phyloP scores from a whole-genome alignment of 1,140 invertebrate species.

The Cecropterus lyciades region DNA sequence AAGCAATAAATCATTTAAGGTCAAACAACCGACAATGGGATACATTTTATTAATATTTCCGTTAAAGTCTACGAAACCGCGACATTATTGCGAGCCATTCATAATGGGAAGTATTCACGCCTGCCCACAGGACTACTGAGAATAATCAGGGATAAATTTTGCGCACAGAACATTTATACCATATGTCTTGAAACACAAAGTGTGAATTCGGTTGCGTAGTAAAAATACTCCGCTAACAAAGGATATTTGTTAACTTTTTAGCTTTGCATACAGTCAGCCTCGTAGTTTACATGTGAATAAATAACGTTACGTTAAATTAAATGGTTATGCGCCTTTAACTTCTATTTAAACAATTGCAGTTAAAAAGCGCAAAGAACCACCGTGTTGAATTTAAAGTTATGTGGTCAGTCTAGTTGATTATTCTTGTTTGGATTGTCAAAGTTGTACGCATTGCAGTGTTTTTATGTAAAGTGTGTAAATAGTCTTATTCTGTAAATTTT shows the following conservation, averaged over 20 bases:
- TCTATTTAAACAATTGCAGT: slow-evolving; percentile 17
- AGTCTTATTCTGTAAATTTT: too few species aligned
- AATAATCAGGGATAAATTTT: slow-evolving; percentile 28
- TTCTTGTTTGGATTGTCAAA: slow-evolving; percentile 19
- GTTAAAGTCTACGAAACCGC: too few species aligned
- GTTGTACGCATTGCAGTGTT: too few species aligned
- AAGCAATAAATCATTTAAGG: too few species aligned
- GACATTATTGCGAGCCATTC: too few species aligned
- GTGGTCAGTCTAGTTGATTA: slow-evolving; percentile 1
- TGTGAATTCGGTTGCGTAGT: too few species aligned
- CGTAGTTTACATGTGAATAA: slow-evolving; percentile 26
- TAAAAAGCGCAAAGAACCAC: slow-evolving; percentile 2
- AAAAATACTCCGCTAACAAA: too few species aligned
- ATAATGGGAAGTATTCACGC: too few species aligned
- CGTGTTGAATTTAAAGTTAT: slow-evolving; percentile 20
- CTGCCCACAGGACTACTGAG: slow-evolving; percentile 13
- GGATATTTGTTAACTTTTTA: too few species aligned
- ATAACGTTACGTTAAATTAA: slow-evolving; percentile 28
- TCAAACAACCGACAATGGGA: background rate
- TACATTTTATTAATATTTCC: slow-evolving; percentile 20
- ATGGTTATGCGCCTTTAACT: slow-evolving; percentile 23
- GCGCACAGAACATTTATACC: background rate
- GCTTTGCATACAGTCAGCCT: slow-evolving; percentile 7
- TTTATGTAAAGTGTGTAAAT: too few species aligned
- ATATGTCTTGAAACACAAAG: background rate